phyloP scores from a whole-genome alignment of 2,113 vertebrate species.

The Acrocephalus kingi region DNA sequence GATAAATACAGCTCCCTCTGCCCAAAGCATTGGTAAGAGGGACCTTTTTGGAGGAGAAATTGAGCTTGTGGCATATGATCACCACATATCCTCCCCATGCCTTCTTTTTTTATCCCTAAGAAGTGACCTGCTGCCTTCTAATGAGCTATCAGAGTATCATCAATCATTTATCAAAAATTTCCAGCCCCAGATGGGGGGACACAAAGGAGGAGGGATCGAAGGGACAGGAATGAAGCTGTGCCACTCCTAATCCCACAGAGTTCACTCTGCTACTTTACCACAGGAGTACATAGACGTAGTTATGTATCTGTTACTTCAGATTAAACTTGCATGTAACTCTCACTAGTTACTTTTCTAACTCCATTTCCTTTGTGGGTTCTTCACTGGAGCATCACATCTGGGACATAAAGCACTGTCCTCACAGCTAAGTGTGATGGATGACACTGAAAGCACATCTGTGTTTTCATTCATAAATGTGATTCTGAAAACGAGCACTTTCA shows the following conservation, averaged over 20 bases:
- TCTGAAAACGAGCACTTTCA: neutral
- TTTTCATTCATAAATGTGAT: neutral
- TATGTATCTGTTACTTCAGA: neutral
- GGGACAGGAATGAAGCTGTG: neutral
- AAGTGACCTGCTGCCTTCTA: neutral
- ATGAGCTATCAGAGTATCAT: neutral
- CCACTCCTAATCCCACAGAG: neutral
- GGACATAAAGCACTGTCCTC: neutral
- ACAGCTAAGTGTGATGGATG: neutral
- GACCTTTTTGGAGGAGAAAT: neutral
- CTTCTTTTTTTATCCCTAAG: neutral
- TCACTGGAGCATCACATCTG: too few relatives aligned
- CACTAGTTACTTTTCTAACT: neutral
- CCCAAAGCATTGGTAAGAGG: neutral
- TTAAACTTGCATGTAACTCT: neutral
- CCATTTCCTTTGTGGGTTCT: neutral
- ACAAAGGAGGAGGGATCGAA: neutral
- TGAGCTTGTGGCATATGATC: neutral
- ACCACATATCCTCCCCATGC: rapidly evolving
- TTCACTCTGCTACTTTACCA: neutral
- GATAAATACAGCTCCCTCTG: neutral
- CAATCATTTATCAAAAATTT: neutral
- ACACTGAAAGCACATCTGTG: rapidly evolving
- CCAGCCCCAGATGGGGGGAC: rapidly evolving
- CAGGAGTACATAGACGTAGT: neutral